Base-by-base conservation (phyloP, 1,140 invertebrate genomes). In the Polyergus mexicanus region DNA sequence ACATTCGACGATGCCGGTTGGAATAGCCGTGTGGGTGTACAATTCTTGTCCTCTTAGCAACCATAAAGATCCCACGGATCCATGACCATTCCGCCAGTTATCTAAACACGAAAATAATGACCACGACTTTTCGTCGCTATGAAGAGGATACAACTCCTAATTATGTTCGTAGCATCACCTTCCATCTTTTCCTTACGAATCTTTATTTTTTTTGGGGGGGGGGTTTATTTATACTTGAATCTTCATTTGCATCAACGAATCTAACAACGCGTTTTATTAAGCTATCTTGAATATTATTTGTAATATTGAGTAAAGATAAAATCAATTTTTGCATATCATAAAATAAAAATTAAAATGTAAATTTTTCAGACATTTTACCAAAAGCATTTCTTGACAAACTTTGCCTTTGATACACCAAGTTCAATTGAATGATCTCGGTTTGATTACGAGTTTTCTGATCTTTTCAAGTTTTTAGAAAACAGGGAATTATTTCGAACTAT, bases 41-140 rank as follows among this genome's bases (percentile, higher is more conserved):
- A 75, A 75, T n/a, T 51, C 54, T 66, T 66, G 90, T 83, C 58
- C 84, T 80, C 58, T 84, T 84, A 72, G 86, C 83, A 87, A 90
- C 51, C 81, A 60, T 54, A 66, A 77, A n/a, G 78, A 87, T 90
- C 86, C 76, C 88, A 88, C 66, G 88, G 76, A 72, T 86, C 32
- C 87, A 80, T 81, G 88, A 89, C 76, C 88, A 78, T 86, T 80
- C 90, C 51, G 69, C 81, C 69, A 88, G 86, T 93, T 95, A 95
- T 95, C 94, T 94, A 94, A 95, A 95, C 94, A 95, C 91, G 92
- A 92, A 92, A 94, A 94, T 95, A 95, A 95, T 93, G 94, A 94
- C 90, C 92, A 68, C 56, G 75, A 54, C 91, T 94, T 95, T 94
- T 95, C 94, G 85, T 84, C 51, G 54, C 80, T 74, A 63, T 81